Evolutionary conservation across 2,113 vertebrate species (phyloP), one percentile per base, ranked within the genome.

Genomic region (Hippocampus comes): DNA sequence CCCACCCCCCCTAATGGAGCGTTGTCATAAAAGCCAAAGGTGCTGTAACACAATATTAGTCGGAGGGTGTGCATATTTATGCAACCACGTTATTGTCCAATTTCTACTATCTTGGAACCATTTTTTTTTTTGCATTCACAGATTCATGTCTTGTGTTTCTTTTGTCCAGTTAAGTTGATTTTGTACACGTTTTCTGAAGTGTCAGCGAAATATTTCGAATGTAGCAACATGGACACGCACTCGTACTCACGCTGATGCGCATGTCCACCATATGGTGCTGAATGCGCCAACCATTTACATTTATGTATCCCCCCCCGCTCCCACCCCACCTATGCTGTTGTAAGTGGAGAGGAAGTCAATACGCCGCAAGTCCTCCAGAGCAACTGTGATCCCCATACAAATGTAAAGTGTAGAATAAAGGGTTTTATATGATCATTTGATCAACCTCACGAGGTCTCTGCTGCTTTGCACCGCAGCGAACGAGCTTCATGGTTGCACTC

Each of bases 291-390:
- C 74, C 70, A 56, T 18, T 8, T 76, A 71, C 76, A 48, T 63
- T 73, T 53, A 77, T 68, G 43, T 72, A 73, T 66, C 75, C 78
- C 6, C 70, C 67, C 30, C 30, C 30, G 1, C 30, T 30, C 30
- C 30, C 30, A 30, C 30, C 4, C 30, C 30, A 5, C 5, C 34
- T 5, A 55, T 59, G 60, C 64, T 66, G n/a, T n/a, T 86, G 82
- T 84, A 88, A 89, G 84, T 59, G 64, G 80, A 89, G 82, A 88
- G 46, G 59, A 85, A 83, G 78, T 89, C 82, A 51, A 82, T 86
- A 82, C 34, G 73, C 64, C 67, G 5, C 79, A 41, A 1, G 38
- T 70, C 69, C 82, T 80, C 80, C 81, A 78, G 80, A 83, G 77
- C 65, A 67, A 72, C 72, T 71, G 27, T 72, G 75, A 73, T 72